These are phyloP conservation scores for Achlya flavicornis DNA, from an alignment of 2,888 invertebrate genomes.

Conservation along the genomic window DNA sequence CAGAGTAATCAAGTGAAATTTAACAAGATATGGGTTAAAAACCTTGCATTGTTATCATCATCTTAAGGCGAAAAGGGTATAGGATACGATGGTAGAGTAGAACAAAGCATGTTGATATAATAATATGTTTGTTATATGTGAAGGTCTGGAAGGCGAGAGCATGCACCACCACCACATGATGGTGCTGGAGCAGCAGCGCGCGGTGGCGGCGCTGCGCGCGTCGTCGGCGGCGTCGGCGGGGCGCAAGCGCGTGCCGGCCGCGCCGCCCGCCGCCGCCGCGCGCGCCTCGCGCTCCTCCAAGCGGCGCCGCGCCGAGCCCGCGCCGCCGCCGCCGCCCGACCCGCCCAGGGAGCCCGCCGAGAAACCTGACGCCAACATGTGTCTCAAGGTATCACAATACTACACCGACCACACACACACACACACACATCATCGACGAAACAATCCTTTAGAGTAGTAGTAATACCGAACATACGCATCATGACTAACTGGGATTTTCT, in stretches of 20 bases:
- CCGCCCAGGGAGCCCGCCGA: conserved; percentile 87
- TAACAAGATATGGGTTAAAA: too few relatives aligned
- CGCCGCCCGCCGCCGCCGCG: conserved; percentile 66
- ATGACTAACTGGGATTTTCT: too few relatives aligned
- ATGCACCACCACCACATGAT: conserved; percentile 85
- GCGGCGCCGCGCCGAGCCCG: conserved; percentile 57
- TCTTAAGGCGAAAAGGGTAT: not conserved
- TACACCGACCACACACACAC: too few relatives aligned
- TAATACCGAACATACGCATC: too few relatives aligned
- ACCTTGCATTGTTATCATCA: too few relatives aligned
- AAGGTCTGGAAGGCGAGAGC: conserved; percentile 79
- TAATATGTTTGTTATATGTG: not conserved
- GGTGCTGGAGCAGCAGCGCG: conserved; percentile 83
- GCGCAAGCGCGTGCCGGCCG: conserved; percentile 59
- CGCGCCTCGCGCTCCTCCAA: conserved; percentile 64
- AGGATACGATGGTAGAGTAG: not conserved
- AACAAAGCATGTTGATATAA: too few relatives aligned
- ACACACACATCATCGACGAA: too few relatives aligned
- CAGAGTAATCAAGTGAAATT: too few relatives aligned
- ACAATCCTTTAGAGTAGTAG: too few relatives aligned
- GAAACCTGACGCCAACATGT: conserved; percentile 94
- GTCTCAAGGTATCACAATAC: conserved; percentile 85
- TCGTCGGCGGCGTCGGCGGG: conserved; percentile 67
- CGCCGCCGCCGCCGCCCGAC: conserved; percentile 77
- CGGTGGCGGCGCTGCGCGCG: conserved; percentile 69